Base-by-base conservation (phyloP, 2,113 vertebrate species). In the Regulus satrapa region DNA sequence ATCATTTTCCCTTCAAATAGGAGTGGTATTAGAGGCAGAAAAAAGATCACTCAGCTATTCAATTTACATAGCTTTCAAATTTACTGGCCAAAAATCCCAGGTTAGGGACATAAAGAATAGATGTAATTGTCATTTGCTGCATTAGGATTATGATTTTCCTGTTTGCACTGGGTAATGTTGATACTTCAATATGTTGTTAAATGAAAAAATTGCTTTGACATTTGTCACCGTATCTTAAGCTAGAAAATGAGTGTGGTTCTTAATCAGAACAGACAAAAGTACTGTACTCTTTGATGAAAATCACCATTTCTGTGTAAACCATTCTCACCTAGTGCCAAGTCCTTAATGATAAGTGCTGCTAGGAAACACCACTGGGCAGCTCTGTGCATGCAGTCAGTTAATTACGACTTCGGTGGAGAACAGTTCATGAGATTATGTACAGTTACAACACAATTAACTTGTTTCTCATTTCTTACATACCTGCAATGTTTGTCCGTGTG, bases 351-450 rank as follows among this genome's bases (percentile, higher is more conserved):
- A 95, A 97, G 59, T 67, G 88, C 89, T 95, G 73, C 73, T 81
- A 92, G 94, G 83, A 96, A 94, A 93, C 93, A 82, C 84, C 72
- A 72, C 23, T 14, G 20, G 81, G 84, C 78, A 95, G 63, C 79
- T 91, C 51, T 14, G 19, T 34, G 48, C 88, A 94, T 74, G 88
- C 81, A 86, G 91, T 76, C 64, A 16, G 92, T 96, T 97, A 95
- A 98, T 98, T 95, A 96, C n/a, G 40, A 95, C 93, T 97, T 97
- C 88, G 74, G 59, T 55, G 55, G 78, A 97, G 78, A 96, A 78
- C 34, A 56, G 92, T 85, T 97, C 92, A 89, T 54, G 79, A 97
- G 84, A 97, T 96, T 96, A 91, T 77, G 78, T 49, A 95, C 63
- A 92, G 59, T 97, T 96, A 94, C 76, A 94, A 95, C 11, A 71